Base-by-base conservation (phyloP, 2,888 invertebrate genomes). In the Volucella bombylans region DNA sequence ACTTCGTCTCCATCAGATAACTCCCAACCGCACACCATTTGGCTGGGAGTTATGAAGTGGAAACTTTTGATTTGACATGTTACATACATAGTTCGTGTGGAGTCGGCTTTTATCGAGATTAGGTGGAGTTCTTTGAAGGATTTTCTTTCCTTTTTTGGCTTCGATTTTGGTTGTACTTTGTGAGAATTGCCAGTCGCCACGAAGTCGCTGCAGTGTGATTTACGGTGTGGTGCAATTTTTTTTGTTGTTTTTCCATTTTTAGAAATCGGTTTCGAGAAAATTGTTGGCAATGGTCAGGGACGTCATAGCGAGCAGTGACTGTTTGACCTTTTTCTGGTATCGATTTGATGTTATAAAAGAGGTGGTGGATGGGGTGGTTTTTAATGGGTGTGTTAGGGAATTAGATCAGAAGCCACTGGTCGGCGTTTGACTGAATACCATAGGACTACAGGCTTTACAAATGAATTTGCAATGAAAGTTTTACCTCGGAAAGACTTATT, bases 61-160 rank as follows among this genome's bases (percentile, higher is more conserved):
- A 72, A 72, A 65, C 50, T 76, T 76, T 82, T 69, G 39, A n/a
- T 69, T n/a, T 61, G 61, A 62, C 69, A 77, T 54, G 59, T 49
- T 23, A 52, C 71, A 54, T 15, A 52, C 71, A 54, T 15, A 64
- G 15, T 68, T 69, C 45, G 49, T 57, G 45, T 45, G 50, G 69
- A 50, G 71, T 54, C 61, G 59, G 38, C 50, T 76, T 76, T 81
- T 76, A 64, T 71, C 54, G 15, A 49, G 54, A 72, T 76, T 69
- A 65, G 23, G 43, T 10, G 31, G 23, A 50, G 38, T 59, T 55
- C 14, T 39, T 23, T 41, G 38, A 11, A 47, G 12, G 18, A 23
- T 23, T 55, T 64, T 14, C 12, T 18, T 45, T 10, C 14, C 3
- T 52, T 57, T 11, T 18, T 31, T 61, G 52, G 65, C 45, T 55